phyloP scores from a whole-genome alignment of 1,140 invertebrate species.

The Linepithema humile region DNA sequence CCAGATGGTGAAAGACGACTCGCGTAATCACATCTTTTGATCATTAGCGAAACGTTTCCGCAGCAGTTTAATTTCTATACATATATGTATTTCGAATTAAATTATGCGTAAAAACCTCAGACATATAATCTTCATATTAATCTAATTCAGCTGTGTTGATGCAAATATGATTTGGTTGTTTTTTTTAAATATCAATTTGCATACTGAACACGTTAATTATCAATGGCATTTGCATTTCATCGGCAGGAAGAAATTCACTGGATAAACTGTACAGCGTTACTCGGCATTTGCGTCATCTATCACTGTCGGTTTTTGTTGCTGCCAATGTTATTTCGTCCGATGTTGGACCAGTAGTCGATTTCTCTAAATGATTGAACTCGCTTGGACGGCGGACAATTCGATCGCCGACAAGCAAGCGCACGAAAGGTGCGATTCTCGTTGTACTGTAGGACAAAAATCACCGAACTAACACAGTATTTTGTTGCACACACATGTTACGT shows the following conservation, averaged over 20 bases:
- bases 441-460: slow-evolving; percentile 42
- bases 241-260: slow-evolving; percentile 28
- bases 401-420: slow-evolving; percentile 5
- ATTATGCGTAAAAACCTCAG: not conserved
- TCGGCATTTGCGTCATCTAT: slow-evolving; percentile 36
- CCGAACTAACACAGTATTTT: slow-evolving; percentile 63
- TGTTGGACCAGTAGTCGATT: slow-evolving; percentile 31
- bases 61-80: not conserved
- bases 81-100: not conserved
- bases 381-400: not conserved
- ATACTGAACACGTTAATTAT: slow-evolving; percentile 40
- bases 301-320: slow-evolving; percentile 44
- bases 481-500: not conserved
- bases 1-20: not conserved
- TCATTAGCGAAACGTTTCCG: slow-evolving; percentile 22
- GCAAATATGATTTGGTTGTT: not conserved
- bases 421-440: slow-evolving; percentile 13
- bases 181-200: slow-evolving; percentile 37
- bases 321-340: slow-evolving; percentile 32
- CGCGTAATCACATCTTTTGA: slow-evolving; percentile 18
- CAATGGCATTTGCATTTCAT: slow-evolving; percentile 37
- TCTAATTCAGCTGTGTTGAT: not conserved
- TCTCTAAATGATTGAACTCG: slow-evolving; percentile 23
- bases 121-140: no score
- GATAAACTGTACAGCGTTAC: slow-evolving; percentile 7